These are phyloP conservation scores for Notoglanidium macrostoma DNA, from an alignment of 2,797 vertebrate genomes.

Conservation along the genomic window DNA sequence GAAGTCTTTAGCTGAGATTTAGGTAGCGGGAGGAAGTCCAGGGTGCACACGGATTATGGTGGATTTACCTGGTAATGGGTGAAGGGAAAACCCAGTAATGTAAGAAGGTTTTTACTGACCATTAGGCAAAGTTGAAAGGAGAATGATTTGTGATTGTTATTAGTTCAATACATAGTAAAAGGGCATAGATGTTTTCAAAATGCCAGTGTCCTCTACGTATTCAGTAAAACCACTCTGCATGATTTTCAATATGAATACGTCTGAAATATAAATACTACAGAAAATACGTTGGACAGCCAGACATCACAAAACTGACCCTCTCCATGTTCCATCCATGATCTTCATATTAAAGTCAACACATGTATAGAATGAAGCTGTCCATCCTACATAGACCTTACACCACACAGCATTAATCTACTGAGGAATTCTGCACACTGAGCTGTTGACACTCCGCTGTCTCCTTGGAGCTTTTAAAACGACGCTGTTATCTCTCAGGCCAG, in stretches of 20 bases:
- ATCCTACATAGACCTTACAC: constrained; percentile 27
- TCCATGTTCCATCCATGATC: not conserved
- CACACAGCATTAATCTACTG: constrained; percentile 58
- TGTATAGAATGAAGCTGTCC: constrained; percentile 16
- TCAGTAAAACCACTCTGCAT: not conserved
- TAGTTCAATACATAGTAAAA: not conserved
- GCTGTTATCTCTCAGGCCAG: constrained; percentile 74
- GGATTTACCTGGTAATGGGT: constrained; percentile 42
- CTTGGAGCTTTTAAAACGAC: constrained; percentile 72
- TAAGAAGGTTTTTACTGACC: constrained; percentile 6
- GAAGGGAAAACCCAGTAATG: not conserved
- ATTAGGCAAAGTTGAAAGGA: not conserved
- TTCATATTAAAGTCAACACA: not conserved
- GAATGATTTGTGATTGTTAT: not conserved
- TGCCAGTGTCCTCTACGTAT: not conserved
- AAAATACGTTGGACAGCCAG: not conserved
- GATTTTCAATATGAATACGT: not conserved
- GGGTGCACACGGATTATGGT: constrained; percentile 18
- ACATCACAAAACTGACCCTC: not conserved
- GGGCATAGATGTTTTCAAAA: not conserved
- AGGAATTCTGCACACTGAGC: constrained; percentile 61
- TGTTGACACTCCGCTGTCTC: constrained; percentile 72
- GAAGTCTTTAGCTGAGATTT: constrained; percentile 49
- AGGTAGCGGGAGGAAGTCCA: constrained; percentile 34
- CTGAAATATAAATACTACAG: not conserved